phyloP scores from a whole-genome alignment of 1,140 invertebrate genomes.

The Drosophila truncata region DNA sequence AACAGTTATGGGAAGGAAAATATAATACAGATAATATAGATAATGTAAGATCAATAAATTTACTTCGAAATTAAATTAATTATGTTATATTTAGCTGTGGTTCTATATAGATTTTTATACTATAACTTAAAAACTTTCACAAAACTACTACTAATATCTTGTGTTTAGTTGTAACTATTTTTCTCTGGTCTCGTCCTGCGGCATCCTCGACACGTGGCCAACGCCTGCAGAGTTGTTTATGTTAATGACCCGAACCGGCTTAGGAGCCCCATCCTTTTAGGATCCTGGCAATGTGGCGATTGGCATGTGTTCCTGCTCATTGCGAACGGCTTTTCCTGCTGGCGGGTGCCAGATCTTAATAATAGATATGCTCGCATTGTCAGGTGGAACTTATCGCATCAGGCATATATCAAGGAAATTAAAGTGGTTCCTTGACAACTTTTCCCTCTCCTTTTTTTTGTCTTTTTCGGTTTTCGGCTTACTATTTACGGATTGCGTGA shows the following conservation, averaged over 20 bases:
- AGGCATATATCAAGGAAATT: conserved; percentile 76
- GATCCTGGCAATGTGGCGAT: conserved; percentile 57
- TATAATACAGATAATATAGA: not conserved
- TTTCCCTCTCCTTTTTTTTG: conserved; percentile 20
- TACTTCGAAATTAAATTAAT: not conserved
- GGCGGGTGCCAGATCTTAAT: conserved; percentile 73
- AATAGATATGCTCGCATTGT: conserved; percentile 73
- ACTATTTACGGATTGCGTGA: conserved; percentile 20
- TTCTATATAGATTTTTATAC: not conserved
- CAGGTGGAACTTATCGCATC: conserved; percentile 73
- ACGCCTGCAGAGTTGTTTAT: conserved; percentile 78
- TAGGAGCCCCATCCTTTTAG: conserved; percentile 9
- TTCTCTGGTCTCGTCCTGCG: conserved; percentile 13
- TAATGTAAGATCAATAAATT: not conserved
- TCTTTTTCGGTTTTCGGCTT: not conserved
- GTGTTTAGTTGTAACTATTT: conserved; percentile 1
- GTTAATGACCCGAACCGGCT: conserved; percentile 71
- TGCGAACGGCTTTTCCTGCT: conserved; percentile 32
- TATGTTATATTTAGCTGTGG: not conserved
- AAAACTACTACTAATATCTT: not conserved
- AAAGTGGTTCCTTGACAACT: conserved; percentile 54
- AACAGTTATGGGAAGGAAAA: conserved; percentile 5
- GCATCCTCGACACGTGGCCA: conserved; percentile 60
- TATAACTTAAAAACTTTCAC: no score
- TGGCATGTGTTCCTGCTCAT: conserved; percentile 73